phyloP scores from a whole-genome alignment of 1,140 invertebrate genomes.

The Phenacoccus solenopsis region DNA sequence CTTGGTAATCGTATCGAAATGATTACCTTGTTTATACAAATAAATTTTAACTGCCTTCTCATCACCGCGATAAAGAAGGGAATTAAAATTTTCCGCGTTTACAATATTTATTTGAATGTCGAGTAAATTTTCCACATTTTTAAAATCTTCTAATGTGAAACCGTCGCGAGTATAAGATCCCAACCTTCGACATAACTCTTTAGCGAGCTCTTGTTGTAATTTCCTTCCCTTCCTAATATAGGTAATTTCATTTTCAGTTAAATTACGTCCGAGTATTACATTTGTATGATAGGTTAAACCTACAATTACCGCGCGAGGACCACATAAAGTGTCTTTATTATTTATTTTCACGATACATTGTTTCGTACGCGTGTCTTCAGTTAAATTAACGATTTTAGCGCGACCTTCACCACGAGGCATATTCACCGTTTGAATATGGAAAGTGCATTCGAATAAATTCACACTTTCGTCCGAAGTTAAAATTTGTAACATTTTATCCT shows the following conservation, averaged over 20 bases:
- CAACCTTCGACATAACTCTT: not conserved
- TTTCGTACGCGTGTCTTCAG: too few species aligned
- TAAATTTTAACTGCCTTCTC: slow-evolving; percentile 7
- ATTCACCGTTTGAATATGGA: too few species aligned
- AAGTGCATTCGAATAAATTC: too few species aligned
- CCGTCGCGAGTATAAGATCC: slow-evolving; percentile 4
- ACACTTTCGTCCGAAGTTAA: too few species aligned
- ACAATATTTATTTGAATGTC: slow-evolving; percentile 17
- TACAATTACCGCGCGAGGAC: too few species aligned
- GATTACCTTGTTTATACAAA: slow-evolving; percentile 18
- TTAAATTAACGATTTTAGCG: too few species aligned
- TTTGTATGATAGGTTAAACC: too few species aligned
- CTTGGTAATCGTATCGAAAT: slow-evolving; percentile 9
- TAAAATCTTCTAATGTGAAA: slow-evolving; percentile 11
- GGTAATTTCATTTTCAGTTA: not conserved
- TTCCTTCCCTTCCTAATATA: slow-evolving; percentile 3
- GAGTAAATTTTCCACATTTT: slow-evolving; percentile 16
- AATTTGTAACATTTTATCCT: too few species aligned
- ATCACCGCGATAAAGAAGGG: slow-evolving; percentile 20
- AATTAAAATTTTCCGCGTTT: slow-evolving; percentile 11
- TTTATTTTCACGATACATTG: too few species aligned
- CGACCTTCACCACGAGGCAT: too few species aligned
- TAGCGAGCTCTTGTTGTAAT: slow-evolving; percentile 10
- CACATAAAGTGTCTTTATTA: too few species aligned
- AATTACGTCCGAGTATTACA: not conserved